A percentile compares a stretch with the other conserved stretches of the same genome.
These are phyloP conservation scores for Elaphurus davidianus DNA, from an alignment of 2,113 vertebrate species.

Conservation along the genomic window DNA sequence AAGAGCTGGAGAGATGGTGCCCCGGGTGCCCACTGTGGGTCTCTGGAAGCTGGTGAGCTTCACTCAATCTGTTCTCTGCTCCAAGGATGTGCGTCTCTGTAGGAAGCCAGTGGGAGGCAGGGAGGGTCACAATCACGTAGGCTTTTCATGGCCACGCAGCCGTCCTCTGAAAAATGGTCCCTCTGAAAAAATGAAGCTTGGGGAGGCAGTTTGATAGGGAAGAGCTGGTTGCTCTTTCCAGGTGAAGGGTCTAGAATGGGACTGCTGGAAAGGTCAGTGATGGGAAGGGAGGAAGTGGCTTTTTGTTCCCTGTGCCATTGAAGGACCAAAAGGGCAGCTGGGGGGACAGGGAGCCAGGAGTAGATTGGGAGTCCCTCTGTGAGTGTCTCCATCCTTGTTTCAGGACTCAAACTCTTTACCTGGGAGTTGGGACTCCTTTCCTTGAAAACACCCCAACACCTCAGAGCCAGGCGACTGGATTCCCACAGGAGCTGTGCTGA, in stretches of 20 bases:
- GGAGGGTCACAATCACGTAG: conserved; percentile 60
- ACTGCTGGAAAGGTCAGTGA: not conserved
- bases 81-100: not conserved
- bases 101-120: conserved; percentile 64
- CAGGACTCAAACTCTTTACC: not conserved
- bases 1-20: not conserved
- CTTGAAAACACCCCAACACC: not conserved
- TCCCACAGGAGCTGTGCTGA: not conserved
- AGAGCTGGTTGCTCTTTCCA: not conserved
- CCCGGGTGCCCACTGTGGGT: not conserved
- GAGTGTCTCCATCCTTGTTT: not conserved
- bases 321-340: not conserved
- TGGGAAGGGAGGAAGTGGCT: not conserved
- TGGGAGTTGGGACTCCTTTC: not conserved
- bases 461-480: not conserved
- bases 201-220: conserved; percentile 12
- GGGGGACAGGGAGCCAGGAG: not conserved
- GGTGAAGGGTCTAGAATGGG: not conserved
- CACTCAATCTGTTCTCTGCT: not conserved
- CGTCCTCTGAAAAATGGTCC: conserved; percentile 65
- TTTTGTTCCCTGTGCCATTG: not conserved
- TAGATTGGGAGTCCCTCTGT: not conserved
- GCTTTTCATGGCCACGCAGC: conserved; percentile 60
- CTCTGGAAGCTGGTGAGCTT: not conserved
- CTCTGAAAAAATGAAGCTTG: conserved; percentile 47